phyloP scores from a whole-genome alignment of 1,140 invertebrate genomes.

The Drosophila busckii region DNA sequence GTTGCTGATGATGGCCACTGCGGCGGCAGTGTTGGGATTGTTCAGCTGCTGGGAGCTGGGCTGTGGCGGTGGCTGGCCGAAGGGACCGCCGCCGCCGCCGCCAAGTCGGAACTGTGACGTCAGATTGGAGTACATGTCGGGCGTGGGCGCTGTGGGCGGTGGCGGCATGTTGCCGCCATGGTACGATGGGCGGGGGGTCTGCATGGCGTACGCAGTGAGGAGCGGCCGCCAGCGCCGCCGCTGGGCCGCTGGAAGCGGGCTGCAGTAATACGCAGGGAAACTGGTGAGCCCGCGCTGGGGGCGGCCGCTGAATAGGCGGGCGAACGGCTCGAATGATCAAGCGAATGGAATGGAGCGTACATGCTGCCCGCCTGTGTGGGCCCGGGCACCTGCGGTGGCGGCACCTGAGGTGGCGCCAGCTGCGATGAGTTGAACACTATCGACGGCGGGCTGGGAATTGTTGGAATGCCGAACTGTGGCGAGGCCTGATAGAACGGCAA shows the following conservation, averaged over 20 bases:
- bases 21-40: conserved; percentile 88
- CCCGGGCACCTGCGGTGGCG: conserved; percentile 83
- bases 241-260: conserved; percentile 49
- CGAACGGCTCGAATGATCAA: conserved; percentile 76
- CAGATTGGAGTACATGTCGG: conserved; percentile 90
- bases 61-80: conserved; percentile 80
- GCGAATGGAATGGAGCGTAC: conserved; percentile 84
- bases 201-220: conserved; percentile 82
- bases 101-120: conserved; percentile 87
- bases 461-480: conserved; percentile 86
- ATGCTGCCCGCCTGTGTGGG: conserved; percentile 87
- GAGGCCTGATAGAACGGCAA: conserved; percentile 78
- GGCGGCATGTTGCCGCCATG: conserved; percentile 81
- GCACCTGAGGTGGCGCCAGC: conserved; percentile 82
- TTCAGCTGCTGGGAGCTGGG: conserved; percentile 84
- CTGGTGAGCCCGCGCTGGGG: conserved; percentile 79
- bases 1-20: conserved; percentile 87
- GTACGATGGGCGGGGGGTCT: conserved; percentile 64
- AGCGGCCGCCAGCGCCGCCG: conserved; percentile 76
- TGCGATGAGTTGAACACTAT: conserved; percentile 88
- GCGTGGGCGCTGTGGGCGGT: conserved; percentile 82
- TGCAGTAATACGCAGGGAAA: conserved; percentile 80
- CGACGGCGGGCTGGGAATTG: conserved; percentile 90
- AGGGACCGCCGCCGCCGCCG: conserved; percentile 82
- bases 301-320: conserved; percentile 57